Conservation (phyloP, 2,113 vertebrate genomes). For the Mola mola region DNA sequence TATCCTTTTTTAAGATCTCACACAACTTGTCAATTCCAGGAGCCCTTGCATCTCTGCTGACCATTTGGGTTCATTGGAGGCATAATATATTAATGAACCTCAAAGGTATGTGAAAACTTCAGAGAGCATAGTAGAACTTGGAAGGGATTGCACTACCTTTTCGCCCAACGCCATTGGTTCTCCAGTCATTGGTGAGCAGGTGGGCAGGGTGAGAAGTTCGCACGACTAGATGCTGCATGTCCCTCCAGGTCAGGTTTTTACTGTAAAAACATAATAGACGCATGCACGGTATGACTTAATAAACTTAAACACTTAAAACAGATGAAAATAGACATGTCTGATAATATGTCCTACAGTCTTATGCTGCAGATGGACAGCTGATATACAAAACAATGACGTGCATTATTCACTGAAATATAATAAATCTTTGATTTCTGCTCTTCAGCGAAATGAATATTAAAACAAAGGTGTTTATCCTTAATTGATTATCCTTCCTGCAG, state of each 20-base stretch:
- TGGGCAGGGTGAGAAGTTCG: constrained; percentile 91
- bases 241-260: constrained; percentile 96
- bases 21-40: not conserved
- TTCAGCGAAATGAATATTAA: constrained; percentile 19
- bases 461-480: constrained; percentile 6
- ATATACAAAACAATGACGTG: constrained; percentile 37
- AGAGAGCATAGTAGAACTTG: constrained; percentile 16
- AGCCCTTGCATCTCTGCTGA: not conserved
- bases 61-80: constrained; percentile 9
- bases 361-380: constrained; percentile 40
- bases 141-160: constrained; percentile 83
- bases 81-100: constrained; percentile 16
- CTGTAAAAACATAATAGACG: constrained; percentile 68
- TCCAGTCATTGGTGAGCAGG: constrained; percentile 93
- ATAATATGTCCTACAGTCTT: constrained; percentile 10
- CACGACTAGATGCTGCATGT: constrained; percentile 98
- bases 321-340: constrained; percentile 14
- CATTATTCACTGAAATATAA: not conserved
- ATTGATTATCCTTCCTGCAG: constrained; percentile 10
- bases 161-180: constrained; percentile 93
- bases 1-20: not conserved
- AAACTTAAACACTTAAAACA: constrained; percentile 16
- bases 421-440: constrained; percentile 18
- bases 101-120: constrained; percentile 4
- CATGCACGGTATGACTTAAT: constrained; percentile 5